Conservation (phyloP, 2,797 vertebrate genomes). For the Champsocephalus gunnari region DNA sequence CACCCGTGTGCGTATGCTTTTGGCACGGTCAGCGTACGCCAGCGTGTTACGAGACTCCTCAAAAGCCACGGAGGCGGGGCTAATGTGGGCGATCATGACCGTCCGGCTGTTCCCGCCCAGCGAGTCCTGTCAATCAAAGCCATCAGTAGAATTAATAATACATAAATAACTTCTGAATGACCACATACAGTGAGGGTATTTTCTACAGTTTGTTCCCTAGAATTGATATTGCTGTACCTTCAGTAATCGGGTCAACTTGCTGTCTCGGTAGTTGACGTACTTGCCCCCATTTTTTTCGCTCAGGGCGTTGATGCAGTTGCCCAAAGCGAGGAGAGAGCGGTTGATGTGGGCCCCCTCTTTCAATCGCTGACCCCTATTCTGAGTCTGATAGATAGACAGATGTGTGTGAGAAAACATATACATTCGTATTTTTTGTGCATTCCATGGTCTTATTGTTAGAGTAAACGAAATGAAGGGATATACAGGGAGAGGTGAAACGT, state of each 20-base stretch:
- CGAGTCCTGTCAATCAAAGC: slow-evolving; percentile 85
- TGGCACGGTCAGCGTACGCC: slow-evolving; percentile 92
- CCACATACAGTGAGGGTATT: background rate
- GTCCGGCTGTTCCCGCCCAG: slow-evolving; percentile 93
- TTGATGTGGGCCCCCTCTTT: slow-evolving; percentile 97
- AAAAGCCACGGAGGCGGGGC: slow-evolving; percentile 91
- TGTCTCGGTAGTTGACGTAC: slow-evolving; percentile 95
- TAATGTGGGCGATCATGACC: slow-evolving; percentile 96
- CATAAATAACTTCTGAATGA: background rate
- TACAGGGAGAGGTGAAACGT: background rate
- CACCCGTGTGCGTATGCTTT: slow-evolving; percentile 92
- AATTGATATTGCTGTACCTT: slow-evolving; percentile 82
- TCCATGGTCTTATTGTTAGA: background rate
- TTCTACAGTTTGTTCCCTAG: no score
- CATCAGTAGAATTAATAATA: background rate
- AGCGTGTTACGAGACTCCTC: slow-evolving; percentile 95
- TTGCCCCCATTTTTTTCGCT: slow-evolving; percentile 88
- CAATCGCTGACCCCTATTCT: slow-evolving; percentile 93
- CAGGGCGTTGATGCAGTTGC: slow-evolving; percentile 96
- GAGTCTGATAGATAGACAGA: slow-evolving; percentile 82
- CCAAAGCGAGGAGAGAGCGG: slow-evolving; percentile 92
- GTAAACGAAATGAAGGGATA: background rate
- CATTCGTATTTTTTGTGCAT: background rate
- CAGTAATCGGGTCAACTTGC: slow-evolving; percentile 93
- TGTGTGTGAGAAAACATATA: slow-evolving; percentile 18